Evolutionary conservation across 2,113 vertebrate species (phyloP), one percentile per base, ranked within the genome.

Genomic region (Cyprinodon tularosa): DNA sequence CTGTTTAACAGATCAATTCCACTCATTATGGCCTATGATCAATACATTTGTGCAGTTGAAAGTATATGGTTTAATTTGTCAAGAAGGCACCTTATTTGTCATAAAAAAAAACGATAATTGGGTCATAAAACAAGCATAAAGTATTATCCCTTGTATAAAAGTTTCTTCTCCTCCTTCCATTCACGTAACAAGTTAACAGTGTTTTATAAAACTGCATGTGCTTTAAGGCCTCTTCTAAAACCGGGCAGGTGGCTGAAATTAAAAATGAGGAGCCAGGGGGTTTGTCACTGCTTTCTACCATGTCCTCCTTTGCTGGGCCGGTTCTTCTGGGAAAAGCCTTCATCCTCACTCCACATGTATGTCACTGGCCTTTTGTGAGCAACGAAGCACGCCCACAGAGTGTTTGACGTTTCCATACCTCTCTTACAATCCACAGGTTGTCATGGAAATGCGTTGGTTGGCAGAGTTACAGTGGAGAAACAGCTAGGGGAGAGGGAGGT

Each of bases 321-420:
- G 85, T 72, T 84, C 81, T 94, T 93, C 90, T 93, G 92, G 93
- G 92, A 93, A 94, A 88, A 84, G 84, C 79, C 62, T 90, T 89
- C 86, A 85, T 85, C 76, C 86, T 88, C 72, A 4, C 81, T 78
- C 87, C 84, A 77, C 91, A 93, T 87, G 88, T 88, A 90, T 87
- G 91, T 94, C 87, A 89, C 71, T 68, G 87, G 76, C 74, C 84
- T 82, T 94, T 94, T 92, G 92, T 94, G 83, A 80, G 84, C 80
- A 50, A 78, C 86, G 80, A 88, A 90, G 83, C 76, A 62, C 84
- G 81, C 85, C 88, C 87, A 76, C 85, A 71, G 39, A 90, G 81
- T 95, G 87, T 94, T 94, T 94, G 93, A 93, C 89, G 88, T 95
- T 91, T 92, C 84, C 93, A 94, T 94, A 89, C 93, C 93, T 10